phyloP scores from a whole-genome alignment of 2,113 vertebrate species.

The Ahaetulla prasina region DNA sequence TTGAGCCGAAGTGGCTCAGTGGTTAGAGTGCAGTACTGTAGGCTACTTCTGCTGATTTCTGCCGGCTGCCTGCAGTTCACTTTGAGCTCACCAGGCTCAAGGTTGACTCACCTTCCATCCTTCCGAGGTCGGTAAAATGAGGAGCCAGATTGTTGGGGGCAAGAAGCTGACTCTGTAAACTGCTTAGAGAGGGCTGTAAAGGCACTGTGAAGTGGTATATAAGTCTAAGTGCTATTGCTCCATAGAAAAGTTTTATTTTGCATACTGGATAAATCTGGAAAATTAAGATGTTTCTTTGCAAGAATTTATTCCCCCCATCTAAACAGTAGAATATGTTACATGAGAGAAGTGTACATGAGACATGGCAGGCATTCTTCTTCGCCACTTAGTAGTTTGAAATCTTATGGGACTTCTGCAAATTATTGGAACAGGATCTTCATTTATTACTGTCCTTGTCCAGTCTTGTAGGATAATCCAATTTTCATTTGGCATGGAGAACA shows the following conservation, averaged over 20 bases:
- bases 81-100: no score
- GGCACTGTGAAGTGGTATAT: no score
- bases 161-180: no score
- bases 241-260: neutral
- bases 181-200: no score
- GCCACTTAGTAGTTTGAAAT: neutral
- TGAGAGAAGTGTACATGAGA: neutral
- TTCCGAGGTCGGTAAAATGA: no score
- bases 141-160: no score
- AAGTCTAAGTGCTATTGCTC: no score
- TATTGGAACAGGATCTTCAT: neutral
- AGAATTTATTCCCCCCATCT: neutral
- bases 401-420: neutral
- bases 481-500: slow-evolving; percentile 39
- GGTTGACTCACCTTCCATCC: no score
- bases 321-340: neutral
- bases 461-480: slow-evolving; percentile 43
- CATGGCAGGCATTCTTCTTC: neutral
- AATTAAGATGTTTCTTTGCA: neutral
- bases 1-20: no score
- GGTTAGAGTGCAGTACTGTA: no score
- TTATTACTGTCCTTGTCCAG: neutral
- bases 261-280: neutral
- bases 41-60: no score
- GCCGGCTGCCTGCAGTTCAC: no score